Evolutionary conservation across 1,140 invertebrate species (phyloP), one percentile per base, ranked within the genome.

Genomic region (Sesamia nonagrioides): DNA sequence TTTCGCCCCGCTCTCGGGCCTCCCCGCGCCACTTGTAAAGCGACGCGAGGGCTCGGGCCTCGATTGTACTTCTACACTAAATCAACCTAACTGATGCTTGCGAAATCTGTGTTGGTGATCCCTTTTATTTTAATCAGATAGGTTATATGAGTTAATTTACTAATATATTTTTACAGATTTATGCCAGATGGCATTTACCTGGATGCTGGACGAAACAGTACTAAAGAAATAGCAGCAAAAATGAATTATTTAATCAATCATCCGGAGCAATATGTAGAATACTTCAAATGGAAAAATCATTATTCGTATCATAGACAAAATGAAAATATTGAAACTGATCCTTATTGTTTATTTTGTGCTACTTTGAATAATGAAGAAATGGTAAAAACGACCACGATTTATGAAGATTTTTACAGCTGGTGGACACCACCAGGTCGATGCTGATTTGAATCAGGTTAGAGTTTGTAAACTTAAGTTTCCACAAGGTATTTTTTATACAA

Each of bases 171-270:
- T 79, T 79, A 8, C 63, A 80, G 81, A 72, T 88, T 88, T 21
- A 83, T 88, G 85, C 85, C 86, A 27, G 77, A 86, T n/a, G 85
- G 85, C 7, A 83, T 80, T 27, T 88, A 88, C 50, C 76, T 88
- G 18, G 80, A 88, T 45, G 85, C 83, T n/a, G 66, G 17, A 48
- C 63, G 77, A 13, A 11, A 85, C 13, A 76, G 78, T 9, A 61
- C 71, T 6, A 18, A 75, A 42, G 33, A 74, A 18, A 58, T 88
- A 8, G 85, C 85, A 50, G 54, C 9, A 37, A 79, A 78, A 66
- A 88, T 88, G 82, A 50, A 77, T 33, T 17, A 81, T 8, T 52
- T 84, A 0, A 86, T 88, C 27, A 74, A 84, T 0, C 66, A 82
- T 54, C 74, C 69, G 8, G 68, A 85, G 3, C 37, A 83, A 52